These are phyloP conservation scores for Lysandra bellargus DNA, from an alignment of 2,888 invertebrate species.

Conservation along the genomic window DNA sequence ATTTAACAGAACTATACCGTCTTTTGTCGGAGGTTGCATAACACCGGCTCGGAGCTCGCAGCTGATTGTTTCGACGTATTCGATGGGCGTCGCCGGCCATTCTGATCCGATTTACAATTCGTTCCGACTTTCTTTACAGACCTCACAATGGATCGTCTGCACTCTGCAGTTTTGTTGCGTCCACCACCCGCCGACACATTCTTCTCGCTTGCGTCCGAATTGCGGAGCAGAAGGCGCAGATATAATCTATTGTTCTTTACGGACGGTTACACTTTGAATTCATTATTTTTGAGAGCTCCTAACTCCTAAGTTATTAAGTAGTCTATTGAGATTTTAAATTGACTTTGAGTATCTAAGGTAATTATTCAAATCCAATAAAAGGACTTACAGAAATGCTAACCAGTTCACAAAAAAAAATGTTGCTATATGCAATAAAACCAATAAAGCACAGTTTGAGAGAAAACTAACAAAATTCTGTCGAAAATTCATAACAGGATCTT, in stretches of 20 bases:
- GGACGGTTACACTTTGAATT: not conserved
- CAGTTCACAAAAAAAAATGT: no score
- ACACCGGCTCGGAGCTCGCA: constrained; percentile 57
- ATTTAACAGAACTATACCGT: constrained; percentile 69
- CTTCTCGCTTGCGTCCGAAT: constrained; percentile 37
- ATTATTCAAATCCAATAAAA: no score
- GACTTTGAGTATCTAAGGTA: no score
- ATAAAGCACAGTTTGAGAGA: no score
- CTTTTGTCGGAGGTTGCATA: constrained; percentile 74
- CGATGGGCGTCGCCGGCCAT: constrained; percentile 67
- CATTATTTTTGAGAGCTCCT: not conserved
- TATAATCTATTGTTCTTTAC: constrained; percentile 15
- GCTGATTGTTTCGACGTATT: constrained; percentile 69
- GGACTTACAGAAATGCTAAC: no score
- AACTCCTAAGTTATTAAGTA: not conserved
- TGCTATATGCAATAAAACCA: no score
- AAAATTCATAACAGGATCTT: no score
- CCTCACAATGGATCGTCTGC: constrained; percentile 55
- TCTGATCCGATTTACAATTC: constrained; percentile 74
- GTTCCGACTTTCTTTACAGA: constrained; percentile 71
- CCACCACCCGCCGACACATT: constrained; percentile 58
- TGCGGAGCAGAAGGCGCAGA: constrained; percentile 14
- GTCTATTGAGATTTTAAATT: not conserved
- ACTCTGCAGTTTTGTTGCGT: constrained; percentile 48
- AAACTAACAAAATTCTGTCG: no score